These are phyloP conservation scores for Notodonta dromedarius DNA, from an alignment of 2,888 invertebrate genomes.

Conservation along the genomic window DNA sequence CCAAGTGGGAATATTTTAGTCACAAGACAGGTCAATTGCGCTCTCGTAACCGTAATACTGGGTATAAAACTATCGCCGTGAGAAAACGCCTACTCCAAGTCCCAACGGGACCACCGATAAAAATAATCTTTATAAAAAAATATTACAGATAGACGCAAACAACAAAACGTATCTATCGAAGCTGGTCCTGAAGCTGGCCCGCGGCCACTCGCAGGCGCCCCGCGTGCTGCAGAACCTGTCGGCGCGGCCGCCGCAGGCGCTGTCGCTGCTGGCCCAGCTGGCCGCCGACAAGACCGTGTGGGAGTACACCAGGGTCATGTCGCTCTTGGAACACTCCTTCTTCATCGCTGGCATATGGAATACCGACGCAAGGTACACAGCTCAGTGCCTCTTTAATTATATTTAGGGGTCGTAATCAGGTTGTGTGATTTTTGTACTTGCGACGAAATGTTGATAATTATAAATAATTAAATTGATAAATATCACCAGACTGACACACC, in stretches of 20 bases:
- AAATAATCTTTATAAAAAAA: not conserved
- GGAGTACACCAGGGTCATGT: slow-evolving; percentile 77
- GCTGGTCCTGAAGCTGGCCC: slow-evolving; percentile 71
- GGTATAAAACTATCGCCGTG: too few species aligned
- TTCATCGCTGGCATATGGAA: slow-evolving; percentile 77
- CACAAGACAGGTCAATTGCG: too few species aligned
- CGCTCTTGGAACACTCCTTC: slow-evolving; percentile 76
- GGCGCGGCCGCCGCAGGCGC: slow-evolving; percentile 68
- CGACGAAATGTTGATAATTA: too few species aligned
- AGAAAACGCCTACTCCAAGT: too few species aligned
- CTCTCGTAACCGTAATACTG: too few species aligned
- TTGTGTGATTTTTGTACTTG: too few species aligned
- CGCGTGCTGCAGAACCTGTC: slow-evolving; percentile 73
- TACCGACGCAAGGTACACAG: slow-evolving; percentile 63
- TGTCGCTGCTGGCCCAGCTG: slow-evolving; percentile 75
- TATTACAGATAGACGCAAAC: slow-evolving; percentile 75
- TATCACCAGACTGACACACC: too few species aligned
- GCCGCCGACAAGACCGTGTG: slow-evolving; percentile 76
- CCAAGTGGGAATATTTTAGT: too few species aligned
- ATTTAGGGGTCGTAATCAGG: too few species aligned
- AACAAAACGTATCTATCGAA: slow-evolving; percentile 77
- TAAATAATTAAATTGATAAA: too few species aligned
- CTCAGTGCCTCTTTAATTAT: too few species aligned
- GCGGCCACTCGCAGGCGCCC: slow-evolving; percentile 73
- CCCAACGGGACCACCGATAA: too few species aligned